phyloP scores from a whole-genome alignment of 1,140 invertebrate species.

The Macrosteles quadrilineatus region DNA sequence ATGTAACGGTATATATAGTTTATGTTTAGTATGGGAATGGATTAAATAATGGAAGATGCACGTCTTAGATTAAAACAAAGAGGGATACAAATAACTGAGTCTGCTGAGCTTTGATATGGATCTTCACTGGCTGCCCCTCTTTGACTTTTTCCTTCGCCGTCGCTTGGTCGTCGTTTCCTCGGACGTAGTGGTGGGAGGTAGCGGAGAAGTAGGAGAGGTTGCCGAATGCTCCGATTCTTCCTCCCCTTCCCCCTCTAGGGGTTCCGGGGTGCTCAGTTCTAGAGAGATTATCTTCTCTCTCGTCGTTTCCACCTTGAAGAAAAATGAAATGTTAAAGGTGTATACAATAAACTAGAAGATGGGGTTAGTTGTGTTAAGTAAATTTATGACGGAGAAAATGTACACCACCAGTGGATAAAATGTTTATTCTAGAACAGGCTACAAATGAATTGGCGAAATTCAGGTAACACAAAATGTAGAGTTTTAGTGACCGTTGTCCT shows the following conservation, averaged over 20 bases:
- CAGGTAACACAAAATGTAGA: too few relatives aligned
- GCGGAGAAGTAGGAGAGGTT: conserved; percentile 11
- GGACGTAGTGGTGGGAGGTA: not conserved
- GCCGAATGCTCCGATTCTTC: conserved; percentile 35
- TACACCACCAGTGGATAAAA: not conserved
- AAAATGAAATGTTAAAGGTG: too few relatives aligned
- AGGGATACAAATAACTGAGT: not conserved
- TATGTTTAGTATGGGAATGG: conserved; percentile 11
- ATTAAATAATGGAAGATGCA: conserved; percentile 19
- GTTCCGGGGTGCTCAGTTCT: conserved; percentile 69
- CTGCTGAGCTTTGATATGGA: not conserved
- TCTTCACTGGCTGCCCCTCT: not conserved
- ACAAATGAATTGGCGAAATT: too few relatives aligned
- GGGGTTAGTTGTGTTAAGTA: not conserved
- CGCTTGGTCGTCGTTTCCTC: not conserved
- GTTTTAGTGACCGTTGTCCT: too few relatives aligned
- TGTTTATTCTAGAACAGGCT: too few relatives aligned
- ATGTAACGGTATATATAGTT: not conserved
- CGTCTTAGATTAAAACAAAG: not conserved
- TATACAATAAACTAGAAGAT: not conserved
- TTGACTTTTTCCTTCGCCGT: conserved; percentile 16
- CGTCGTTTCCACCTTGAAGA: conserved; percentile 76
- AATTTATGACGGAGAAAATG: not conserved
- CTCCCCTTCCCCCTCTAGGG: conserved; percentile 40
- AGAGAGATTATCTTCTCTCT: conserved; percentile 86